A percentile compares a stretch with the other conserved stretches of the same genome.
Conservation (phyloP, 2,888 invertebrate species). For the Sycophila texana region DNA sequence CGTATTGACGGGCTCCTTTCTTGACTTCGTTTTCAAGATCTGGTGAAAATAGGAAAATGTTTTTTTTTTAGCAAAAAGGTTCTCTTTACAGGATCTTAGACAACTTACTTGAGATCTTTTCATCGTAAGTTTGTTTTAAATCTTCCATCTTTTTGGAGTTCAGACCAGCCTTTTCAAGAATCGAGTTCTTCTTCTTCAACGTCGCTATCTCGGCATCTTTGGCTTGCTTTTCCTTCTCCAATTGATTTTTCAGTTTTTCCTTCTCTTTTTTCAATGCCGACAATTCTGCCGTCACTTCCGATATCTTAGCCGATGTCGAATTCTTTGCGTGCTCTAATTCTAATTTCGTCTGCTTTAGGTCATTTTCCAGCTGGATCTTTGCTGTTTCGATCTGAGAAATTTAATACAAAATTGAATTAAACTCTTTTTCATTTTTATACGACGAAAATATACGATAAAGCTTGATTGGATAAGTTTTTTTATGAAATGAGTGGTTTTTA, state of each 20-base stretch:
- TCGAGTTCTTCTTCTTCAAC: constrained; percentile 84
- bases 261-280: constrained; percentile 78
- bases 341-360: constrained; percentile 79
- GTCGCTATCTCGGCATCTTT: constrained; percentile 87
- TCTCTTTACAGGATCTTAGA: too few relatives aligned
- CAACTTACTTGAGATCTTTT: constrained; percentile 82
- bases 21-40: constrained; percentile 83
- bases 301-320: constrained; percentile 76
- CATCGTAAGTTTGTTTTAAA: constrained; percentile 82
- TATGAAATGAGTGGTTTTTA: too few relatives aligned
- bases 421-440: constrained; percentile 63
- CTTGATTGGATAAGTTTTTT: too few relatives aligned
- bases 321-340: constrained; percentile 77
- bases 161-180: constrained; percentile 80
- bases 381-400: constrained; percentile 78
- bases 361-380: constrained; percentile 78
- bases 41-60: constrained; percentile 66
- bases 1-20: constrained; percentile 84
- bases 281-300: constrained; percentile 77
- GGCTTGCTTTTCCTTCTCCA: constrained; percentile 86
- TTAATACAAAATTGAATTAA: constrained; percentile 41
- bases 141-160: constrained; percentile 82
- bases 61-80: too few relatives aligned
- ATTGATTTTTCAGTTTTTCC: constrained; percentile 82
- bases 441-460: too few relatives aligned